Conservation (phyloP, 2,888 invertebrate species). For the Elegia similella region DNA sequence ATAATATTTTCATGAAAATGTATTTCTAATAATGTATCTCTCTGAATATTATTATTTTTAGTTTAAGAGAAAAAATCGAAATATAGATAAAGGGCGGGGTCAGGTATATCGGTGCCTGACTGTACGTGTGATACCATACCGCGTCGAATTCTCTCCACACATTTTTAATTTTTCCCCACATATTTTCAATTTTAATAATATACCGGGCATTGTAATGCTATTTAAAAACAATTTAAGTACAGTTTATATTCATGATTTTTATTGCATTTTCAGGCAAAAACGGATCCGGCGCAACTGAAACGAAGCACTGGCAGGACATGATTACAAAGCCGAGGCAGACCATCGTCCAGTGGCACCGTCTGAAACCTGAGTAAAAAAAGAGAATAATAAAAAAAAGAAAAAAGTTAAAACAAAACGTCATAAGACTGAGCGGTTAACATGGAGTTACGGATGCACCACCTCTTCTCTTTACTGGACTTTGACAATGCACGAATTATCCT, state of each 20-base stretch:
- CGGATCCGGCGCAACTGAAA: slow-evolving; percentile 96
- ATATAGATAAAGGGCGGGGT: too few relatives aligned
- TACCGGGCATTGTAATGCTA: too few relatives aligned
- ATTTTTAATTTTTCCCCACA: too few relatives aligned
- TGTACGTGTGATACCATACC: too few relatives aligned
- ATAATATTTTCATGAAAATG: too few relatives aligned
- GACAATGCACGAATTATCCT: slow-evolving; percentile 20
- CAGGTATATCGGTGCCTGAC: too few relatives aligned
- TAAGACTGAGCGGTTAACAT: slow-evolving; percentile 77
- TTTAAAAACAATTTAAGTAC: too few relatives aligned
- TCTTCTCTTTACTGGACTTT: slow-evolving; percentile 26
- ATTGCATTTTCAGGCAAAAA: slow-evolving; percentile 89
- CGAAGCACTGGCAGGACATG: slow-evolving; percentile 99
- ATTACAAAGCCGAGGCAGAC: slow-evolving; percentile 97
- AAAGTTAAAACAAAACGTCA: slow-evolving; percentile 64
- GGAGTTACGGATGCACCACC: slow-evolving; percentile 48
- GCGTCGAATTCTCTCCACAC: too few relatives aligned
- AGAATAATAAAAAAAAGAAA: slow-evolving; percentile 30
- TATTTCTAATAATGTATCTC: too few relatives aligned
- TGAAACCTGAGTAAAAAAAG: slow-evolving; percentile 90
- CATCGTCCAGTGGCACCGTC: slow-evolving; percentile 97
- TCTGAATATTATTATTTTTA: too few relatives aligned
- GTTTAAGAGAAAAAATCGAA: too few relatives aligned
- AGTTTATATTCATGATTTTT: neutral
- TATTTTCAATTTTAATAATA: too few relatives aligned